Evolutionary conservation across 2,797 vertebrate genomes (phyloP).

Genomic region (Moxostoma hubbsi): DNA sequence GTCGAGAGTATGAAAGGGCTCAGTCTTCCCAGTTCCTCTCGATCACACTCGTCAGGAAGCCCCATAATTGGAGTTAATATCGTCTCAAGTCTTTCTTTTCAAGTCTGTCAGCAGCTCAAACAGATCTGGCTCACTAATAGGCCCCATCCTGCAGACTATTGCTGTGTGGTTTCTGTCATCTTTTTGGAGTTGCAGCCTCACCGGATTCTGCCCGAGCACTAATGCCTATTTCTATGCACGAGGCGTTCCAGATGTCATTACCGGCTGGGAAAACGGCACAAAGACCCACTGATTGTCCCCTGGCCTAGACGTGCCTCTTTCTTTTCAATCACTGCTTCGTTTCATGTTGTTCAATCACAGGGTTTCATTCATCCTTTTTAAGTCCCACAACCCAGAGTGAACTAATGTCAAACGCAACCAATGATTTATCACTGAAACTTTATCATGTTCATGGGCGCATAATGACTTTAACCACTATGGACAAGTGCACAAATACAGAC

Average conservation of each 20-base stretch:
- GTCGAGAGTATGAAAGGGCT: constrained; percentile 57
- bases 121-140: constrained; percentile 64
- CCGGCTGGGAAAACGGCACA: constrained; percentile 61
- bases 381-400: constrained; percentile 49
- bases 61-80: constrained; percentile 69
- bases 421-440: constrained; percentile 49
- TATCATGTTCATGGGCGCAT: constrained; percentile 33
- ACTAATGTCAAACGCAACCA: constrained; percentile 49
- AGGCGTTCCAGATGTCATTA: constrained; percentile 67
- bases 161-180: constrained; percentile 60
- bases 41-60: constrained; percentile 49
- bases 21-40: constrained; percentile 56
- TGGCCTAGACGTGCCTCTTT: constrained; percentile 57
- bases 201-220: constrained; percentile 51
- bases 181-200: constrained; percentile 49
- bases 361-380: constrained; percentile 60
- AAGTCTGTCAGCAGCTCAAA: constrained; percentile 61
- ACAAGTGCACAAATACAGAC: neutral
- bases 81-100: constrained; percentile 59
- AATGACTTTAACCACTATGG: constrained; percentile 12
- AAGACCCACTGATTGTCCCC: constrained; percentile 64
- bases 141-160: constrained; percentile 54
- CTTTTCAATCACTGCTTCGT: constrained; percentile 57
- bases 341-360: constrained; percentile 58
- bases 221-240: constrained; percentile 63